Conservation (phyloP, 2,888 invertebrate species). For the Ophion obscuratus region DNA sequence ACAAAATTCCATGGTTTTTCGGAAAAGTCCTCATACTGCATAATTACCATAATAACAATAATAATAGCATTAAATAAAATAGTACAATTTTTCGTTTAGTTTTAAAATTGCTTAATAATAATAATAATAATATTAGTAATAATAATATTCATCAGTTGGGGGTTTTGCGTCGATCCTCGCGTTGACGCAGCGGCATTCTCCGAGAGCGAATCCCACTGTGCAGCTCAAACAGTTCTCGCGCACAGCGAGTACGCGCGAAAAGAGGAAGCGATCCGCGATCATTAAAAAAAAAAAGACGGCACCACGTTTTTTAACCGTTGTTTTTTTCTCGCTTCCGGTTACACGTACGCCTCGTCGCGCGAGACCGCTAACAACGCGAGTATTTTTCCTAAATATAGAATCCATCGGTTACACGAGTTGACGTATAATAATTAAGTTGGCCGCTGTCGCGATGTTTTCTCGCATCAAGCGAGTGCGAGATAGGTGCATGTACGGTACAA, state of each 20-base stretch:
- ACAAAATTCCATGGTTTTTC: no score
- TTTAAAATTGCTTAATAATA: no score
- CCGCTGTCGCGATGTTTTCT: constrained; percentile 35
- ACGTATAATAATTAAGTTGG: constrained; percentile 51
- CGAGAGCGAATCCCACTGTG: background rate
- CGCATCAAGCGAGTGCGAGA: constrained; percentile 40
- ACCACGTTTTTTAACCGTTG: background rate
- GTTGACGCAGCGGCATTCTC: constrained; percentile 8
- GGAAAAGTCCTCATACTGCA: no score
- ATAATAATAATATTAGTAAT: background rate
- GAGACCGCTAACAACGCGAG: constrained; percentile 6
- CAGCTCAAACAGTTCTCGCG: background rate
- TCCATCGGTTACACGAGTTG: constrained; percentile 10
- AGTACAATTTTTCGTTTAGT: no score
- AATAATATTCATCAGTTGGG: background rate
- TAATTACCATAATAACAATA: no score
- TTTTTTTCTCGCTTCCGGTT: constrained; percentile 28
- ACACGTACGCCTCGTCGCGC: background rate
- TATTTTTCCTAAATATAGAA: constrained; percentile 12
- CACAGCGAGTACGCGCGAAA: background rate
- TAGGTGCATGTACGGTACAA: background rate
- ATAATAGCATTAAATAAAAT: no score
- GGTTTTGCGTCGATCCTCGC: constrained; percentile 1
- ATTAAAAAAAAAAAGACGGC: background rate
- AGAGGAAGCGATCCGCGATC: background rate